Percentiles rank a stretch among this genome's conserved stretches.
phyloP scores from a whole-genome alignment of 2,888 invertebrate genomes.

The Drosophila austrosaltans region DNA sequence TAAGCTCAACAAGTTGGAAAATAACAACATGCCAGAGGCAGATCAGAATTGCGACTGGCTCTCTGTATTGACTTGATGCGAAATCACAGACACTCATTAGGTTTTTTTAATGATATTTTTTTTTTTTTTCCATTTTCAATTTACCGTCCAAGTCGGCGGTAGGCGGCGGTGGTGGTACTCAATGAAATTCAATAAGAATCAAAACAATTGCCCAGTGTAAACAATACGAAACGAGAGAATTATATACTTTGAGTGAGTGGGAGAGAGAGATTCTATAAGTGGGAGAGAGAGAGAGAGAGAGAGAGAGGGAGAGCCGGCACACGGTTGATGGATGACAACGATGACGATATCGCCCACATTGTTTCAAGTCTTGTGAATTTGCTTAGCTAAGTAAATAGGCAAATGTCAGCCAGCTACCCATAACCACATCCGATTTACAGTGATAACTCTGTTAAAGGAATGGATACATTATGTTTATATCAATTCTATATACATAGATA shows the following conservation, averaged over 20 bases:
- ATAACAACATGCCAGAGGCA: constrained; percentile 72
- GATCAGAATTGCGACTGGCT: constrained; percentile 68
- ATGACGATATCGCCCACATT: constrained; percentile 44
- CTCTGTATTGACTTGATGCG: constrained; percentile 26
- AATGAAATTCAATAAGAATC: constrained; percentile 73
- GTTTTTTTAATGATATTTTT: constrained; percentile 40
- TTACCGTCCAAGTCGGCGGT: constrained; percentile 31
- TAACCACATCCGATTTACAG: background rate
- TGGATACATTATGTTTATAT: too few relatives aligned
- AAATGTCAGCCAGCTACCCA: constrained; percentile 42
- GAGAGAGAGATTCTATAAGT: background rate
- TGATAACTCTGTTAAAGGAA: background rate
- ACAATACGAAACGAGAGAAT: constrained; percentile 45
- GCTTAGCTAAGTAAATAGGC: constrained; percentile 68
- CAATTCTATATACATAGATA: too few relatives aligned
- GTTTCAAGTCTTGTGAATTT: constrained; percentile 34
- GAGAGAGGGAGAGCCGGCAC: constrained; percentile 7
- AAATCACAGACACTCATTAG: constrained; percentile 21
- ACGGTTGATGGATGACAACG: constrained; percentile 21
- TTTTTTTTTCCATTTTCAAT: constrained; percentile 38
- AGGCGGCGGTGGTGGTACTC: constrained; percentile 59
- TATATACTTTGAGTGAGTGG: background rate
- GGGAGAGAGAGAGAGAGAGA: constrained; percentile 18
- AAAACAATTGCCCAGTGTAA: constrained; percentile 68
- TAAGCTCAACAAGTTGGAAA: constrained; percentile 58